phyloP scores from a whole-genome alignment of 2,113 vertebrate genomes.

The Synchiropus splendidus region DNA sequence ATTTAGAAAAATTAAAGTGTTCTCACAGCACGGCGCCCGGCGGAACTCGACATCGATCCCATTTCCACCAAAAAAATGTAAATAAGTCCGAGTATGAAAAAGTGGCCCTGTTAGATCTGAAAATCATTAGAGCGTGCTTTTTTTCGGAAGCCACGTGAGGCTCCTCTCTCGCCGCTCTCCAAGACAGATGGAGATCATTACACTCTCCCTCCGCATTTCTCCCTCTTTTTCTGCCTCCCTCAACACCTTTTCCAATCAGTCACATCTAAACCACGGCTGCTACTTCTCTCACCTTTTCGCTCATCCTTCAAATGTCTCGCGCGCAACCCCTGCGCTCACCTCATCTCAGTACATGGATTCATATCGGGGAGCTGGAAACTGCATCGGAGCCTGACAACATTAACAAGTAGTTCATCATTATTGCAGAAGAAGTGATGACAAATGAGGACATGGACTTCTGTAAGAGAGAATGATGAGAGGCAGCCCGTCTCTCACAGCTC shows the following conservation, averaged over 20 bases:
- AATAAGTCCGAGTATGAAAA: too few species aligned
- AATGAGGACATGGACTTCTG: conserved; percentile 17
- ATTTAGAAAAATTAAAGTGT: too few species aligned
- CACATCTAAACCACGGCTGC: conserved; percentile 28
- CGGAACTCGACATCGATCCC: too few species aligned
- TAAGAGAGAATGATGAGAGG: conserved; percentile 52
- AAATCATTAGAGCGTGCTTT: conserved; percentile 48
- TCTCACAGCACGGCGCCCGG: too few species aligned
- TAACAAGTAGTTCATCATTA: conserved; percentile 58
- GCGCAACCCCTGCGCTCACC: conserved; percentile 8
- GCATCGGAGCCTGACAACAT: conserved; percentile 50
- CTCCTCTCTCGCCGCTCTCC: conserved; percentile 31
- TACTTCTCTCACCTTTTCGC: conserved; percentile 26
- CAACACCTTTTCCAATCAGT: conserved; percentile 17
- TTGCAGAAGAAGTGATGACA: conserved; percentile 61
- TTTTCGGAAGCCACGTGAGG: conserved; percentile 43
- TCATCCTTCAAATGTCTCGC: conserved; percentile 13
- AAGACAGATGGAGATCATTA: conserved; percentile 62
- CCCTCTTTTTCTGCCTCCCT: conserved; percentile 1
- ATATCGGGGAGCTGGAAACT: conserved; percentile 53
- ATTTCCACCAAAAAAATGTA: too few species aligned
- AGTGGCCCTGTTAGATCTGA: conserved; percentile 12
- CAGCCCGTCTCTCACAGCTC: too few species aligned
- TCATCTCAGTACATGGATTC: conserved; percentile 37
- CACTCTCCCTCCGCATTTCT: conserved; percentile 10